A percentile compares a stretch with the other conserved stretches of the same genome.
Evolutionary conservation across 2,797 vertebrate species (phyloP).

Genomic region (Acanthis flammea): DNA sequence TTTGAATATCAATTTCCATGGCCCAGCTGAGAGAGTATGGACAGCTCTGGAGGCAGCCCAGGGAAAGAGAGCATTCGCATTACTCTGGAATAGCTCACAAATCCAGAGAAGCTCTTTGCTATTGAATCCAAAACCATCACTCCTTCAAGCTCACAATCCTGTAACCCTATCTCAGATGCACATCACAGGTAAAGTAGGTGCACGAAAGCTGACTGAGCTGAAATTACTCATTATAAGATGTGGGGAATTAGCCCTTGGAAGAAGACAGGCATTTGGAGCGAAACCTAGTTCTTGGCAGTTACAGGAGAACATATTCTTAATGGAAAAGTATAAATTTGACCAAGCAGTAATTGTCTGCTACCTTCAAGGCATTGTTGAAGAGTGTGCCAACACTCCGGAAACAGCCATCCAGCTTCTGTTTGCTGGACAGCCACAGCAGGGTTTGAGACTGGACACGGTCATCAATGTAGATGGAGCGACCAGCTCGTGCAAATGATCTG

Average conservation of each 20-base stretch:
- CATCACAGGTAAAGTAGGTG: neutral
- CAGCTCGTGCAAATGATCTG: slow-evolving; percentile 80
- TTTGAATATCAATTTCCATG: neutral
- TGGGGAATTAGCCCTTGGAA: neutral
- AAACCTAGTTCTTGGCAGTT: neutral
- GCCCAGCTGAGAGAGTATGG: neutral
- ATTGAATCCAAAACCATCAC: neutral
- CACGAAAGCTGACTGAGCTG: neutral
- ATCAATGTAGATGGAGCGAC: slow-evolving; percentile 76
- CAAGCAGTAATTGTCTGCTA: neutral
- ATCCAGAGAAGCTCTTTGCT: neutral
- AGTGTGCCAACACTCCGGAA: slow-evolving; percentile 81
- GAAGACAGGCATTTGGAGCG: neutral
- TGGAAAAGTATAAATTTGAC: neutral
- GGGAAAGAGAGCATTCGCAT: neutral
- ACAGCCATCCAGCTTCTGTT: slow-evolving; percentile 78
- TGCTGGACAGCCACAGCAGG: slow-evolving; percentile 75
- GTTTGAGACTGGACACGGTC: slow-evolving; percentile 71
- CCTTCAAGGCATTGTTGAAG: slow-evolving; percentile 84
- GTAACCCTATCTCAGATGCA: neutral
- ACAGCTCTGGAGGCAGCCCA: neutral
- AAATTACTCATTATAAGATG: neutral
- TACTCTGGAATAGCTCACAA: neutral
- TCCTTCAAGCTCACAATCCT: neutral
- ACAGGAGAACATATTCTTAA: neutral